Conservation (phyloP, 37 sponge, comb jelly and placozoan species). For the Ianthella basta region DNA sequence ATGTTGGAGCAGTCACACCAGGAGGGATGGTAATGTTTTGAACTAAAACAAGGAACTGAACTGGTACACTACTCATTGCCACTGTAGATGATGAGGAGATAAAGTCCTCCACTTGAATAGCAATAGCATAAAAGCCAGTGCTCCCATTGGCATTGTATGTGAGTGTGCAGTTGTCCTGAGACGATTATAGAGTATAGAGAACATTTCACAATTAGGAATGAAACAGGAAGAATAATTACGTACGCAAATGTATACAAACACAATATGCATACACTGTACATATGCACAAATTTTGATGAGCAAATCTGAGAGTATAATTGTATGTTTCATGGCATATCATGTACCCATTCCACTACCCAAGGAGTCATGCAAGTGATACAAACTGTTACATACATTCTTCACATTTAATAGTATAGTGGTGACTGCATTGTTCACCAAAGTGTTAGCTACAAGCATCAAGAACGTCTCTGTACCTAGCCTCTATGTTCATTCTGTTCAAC, state of each 20-base stretch:
- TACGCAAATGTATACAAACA: too few species aligned
- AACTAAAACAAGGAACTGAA: conserved; percentile 40
- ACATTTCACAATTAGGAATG: not conserved
- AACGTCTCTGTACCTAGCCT: too few species aligned
- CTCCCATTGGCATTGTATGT: not conserved
- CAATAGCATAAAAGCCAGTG: conserved; percentile 40
- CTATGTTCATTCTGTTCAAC: too few species aligned
- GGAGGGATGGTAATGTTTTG: not conserved
- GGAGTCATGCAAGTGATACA: too few species aligned
- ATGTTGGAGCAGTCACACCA: not conserved
- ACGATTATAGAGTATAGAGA: not conserved
- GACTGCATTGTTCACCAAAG: too few species aligned
- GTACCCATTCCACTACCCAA: too few species aligned
- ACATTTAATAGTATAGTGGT: too few species aligned
- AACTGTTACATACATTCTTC: too few species aligned
- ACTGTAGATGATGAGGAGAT: not conserved
- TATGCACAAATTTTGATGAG: not conserved
- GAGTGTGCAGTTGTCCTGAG: conserved; percentile 30
- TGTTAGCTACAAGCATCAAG: too few species aligned
- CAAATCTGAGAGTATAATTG: too few species aligned
- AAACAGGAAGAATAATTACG: not conserved
- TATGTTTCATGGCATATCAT: too few species aligned
- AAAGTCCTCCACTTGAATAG: conserved; percentile 52
- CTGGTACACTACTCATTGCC: conserved; percentile 50
- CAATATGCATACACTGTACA: not conserved